Evolutionary conservation across 2,888 invertebrate genomes (phyloP).

Genomic region (Melinopterus prodromus): DNA sequence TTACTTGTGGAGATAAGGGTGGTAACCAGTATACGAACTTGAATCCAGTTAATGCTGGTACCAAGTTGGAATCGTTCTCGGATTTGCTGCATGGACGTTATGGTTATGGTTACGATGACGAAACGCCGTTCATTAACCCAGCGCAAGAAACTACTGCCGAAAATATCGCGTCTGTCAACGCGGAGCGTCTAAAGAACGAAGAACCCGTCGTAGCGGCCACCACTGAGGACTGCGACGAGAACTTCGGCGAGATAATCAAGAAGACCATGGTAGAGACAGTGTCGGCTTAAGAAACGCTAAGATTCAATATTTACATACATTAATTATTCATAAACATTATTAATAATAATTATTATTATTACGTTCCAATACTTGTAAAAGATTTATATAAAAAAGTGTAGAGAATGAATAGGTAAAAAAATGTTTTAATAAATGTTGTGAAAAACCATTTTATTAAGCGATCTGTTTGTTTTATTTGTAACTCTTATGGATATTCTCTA

Average conservation of each 20-base stretch:
- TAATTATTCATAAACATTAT: slow-evolving; percentile 55
- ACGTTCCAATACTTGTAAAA: slow-evolving; percentile 53
- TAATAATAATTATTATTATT: slow-evolving; percentile 49
- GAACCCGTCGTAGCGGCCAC: slow-evolving; percentile 47
- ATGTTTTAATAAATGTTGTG: slow-evolving; percentile 64
- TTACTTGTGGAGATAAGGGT: slow-evolving; percentile 55
- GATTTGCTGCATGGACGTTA: slow-evolving; percentile 64
- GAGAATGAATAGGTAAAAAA: slow-evolving; percentile 54
- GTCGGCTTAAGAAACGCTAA: slow-evolving; percentile 69
- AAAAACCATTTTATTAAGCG: slow-evolving; percentile 51
- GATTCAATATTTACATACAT: slow-evolving; percentile 46
- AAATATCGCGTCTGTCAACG: slow-evolving; percentile 41
- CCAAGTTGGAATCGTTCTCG: slow-evolving; percentile 73
- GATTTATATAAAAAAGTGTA: slow-evolving; percentile 59
- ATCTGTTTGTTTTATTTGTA: slow-evolving; percentile 28
- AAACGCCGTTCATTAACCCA: slow-evolving; percentile 50
- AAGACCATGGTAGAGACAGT: slow-evolving; percentile 93
- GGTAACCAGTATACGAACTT: slow-evolving; percentile 74
- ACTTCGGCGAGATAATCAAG: slow-evolving; percentile 91
- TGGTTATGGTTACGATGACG: slow-evolving; percentile 64
- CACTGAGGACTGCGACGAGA: slow-evolving; percentile 69
- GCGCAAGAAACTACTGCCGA: slow-evolving; percentile 49
- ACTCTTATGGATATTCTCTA: no score
- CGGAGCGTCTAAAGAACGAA: slow-evolving; percentile 44
- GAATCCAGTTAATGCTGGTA: slow-evolving; percentile 71